Base-by-base conservation (phyloP, 2,113 vertebrate species). In the Megaceryle maxima region DNA sequence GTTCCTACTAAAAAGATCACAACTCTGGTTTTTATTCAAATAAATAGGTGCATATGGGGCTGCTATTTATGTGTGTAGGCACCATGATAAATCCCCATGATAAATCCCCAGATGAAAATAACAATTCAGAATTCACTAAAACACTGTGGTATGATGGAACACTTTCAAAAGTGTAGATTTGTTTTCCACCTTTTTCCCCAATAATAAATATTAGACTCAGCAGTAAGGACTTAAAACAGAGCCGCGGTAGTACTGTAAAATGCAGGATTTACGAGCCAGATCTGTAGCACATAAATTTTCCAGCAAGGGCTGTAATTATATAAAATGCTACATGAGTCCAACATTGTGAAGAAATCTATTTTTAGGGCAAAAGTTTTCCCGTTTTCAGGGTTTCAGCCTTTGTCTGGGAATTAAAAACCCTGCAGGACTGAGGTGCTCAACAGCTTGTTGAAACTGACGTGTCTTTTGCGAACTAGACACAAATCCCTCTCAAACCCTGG, bases 281-380 rank as follows among this genome's bases (percentile, higher is more conserved):
- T 92, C 60, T 94, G 43, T 76, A 83, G 64, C 91, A 93, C 76
- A 86, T 90, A 77, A 77, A 88, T 93, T 92, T 96, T 92, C 68
- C 88, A 91, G 31, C 69, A 83, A 88, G 43, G 68, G 35, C 31
- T 88, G 35, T 90, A 93, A 90, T 94, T 96, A 82, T 64, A 78
- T 77, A 78, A 94, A 96, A 94, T 69, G 79, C 33, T 92, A 78
- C 66, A 81, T 37, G 60, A 94, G 56, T 78, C 72, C 88, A 96
- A 59, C 68, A 86, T 60, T 25, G 33, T 74, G 29, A 90, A 92
- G 64, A 75, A 92, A 84, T 60, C 33, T 94, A 75, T 84, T 92
- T 92, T 95, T 82, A 82, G 48, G 69, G 26, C 9, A 94, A 87
- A 78, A 28, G 4, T 31, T 87, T 94, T 92, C 39, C 68, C 90